Evolutionary conservation across 2,888 invertebrate species (phyloP).

Genomic region (Coelogynopora nodosa): DNA sequence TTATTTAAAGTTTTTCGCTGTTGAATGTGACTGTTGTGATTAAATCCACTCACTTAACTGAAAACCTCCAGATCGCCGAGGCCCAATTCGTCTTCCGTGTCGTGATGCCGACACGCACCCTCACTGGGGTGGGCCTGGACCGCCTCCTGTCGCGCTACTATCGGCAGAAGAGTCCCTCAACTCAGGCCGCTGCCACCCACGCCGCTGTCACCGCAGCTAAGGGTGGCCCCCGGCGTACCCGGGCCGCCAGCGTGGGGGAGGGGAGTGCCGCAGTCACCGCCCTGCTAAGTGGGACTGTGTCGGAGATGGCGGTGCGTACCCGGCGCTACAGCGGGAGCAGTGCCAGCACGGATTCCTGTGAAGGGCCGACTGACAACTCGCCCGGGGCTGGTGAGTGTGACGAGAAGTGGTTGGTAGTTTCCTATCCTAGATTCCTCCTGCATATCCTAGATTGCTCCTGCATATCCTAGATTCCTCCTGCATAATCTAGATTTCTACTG

Average conservation of each 20-base stretch:
- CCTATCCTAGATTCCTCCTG: no score
- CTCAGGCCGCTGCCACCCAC: neutral
- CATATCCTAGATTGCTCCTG: no score
- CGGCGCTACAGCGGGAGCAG: conserved; percentile 4
- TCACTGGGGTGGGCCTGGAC: neutral
- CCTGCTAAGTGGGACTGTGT: neutral
- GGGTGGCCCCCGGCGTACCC: neutral
- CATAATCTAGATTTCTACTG: no score
- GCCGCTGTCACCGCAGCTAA: neutral
- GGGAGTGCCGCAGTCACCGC: neutral
- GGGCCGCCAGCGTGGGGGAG: conserved; percentile 4
- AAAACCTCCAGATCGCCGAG: neutral
- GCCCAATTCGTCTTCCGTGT: conserved; percentile 10
- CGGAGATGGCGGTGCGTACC: neutral
- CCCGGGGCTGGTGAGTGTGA: neutral
- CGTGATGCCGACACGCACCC: neutral
- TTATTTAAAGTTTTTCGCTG: no score
- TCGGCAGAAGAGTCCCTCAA: neutral
- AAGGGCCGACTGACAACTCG: neutral
- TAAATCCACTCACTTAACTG: no score
- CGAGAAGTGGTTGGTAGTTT: neutral
- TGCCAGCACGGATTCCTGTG: neutral
- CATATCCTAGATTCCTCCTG: no score
- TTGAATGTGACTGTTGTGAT: no score
- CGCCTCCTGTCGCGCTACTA: neutral